Percentiles rank a stretch among this genome's conserved stretches.
Conservation (phyloP, 2,113 vertebrate genomes). For the Neomonachus schauinslandi region DNA sequence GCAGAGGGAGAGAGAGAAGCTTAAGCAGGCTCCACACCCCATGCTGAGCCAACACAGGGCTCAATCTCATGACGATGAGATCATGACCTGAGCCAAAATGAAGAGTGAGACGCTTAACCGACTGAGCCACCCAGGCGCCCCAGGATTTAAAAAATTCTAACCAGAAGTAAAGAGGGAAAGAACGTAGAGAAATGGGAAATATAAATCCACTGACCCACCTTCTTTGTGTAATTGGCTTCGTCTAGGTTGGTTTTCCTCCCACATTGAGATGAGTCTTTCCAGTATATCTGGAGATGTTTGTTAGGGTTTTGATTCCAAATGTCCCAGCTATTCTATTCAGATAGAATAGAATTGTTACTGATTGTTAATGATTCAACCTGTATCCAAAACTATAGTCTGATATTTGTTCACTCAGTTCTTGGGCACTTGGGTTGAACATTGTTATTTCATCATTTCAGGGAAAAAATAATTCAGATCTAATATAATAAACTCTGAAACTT, state of each 20-base stretch:
- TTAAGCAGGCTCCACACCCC: background rate
- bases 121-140: background rate
- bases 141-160: background rate
- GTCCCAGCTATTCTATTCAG: background rate
- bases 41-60: background rate
- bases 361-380: background rate
- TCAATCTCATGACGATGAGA: background rate
- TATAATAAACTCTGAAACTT: conserved; percentile 1
- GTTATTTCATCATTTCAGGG: background rate
- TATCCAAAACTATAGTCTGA: background rate
- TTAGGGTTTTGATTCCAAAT: conserved; percentile 22
- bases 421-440: background rate
- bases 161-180: background rate
- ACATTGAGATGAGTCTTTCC: background rate
- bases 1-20: background rate
- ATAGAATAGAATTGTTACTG: background rate
- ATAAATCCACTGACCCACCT: background rate
- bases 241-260: conserved; percentile 19
- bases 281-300: background rate
- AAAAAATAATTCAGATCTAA: conserved; percentile 2
- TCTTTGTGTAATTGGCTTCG: background rate
- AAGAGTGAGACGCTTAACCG: background rate
- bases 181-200: background rate
- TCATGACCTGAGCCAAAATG: background rate
- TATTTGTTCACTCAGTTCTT: background rate